phyloP scores from a whole-genome alignment of 2,797 vertebrate species.

The Coendou prehensilis region DNA sequence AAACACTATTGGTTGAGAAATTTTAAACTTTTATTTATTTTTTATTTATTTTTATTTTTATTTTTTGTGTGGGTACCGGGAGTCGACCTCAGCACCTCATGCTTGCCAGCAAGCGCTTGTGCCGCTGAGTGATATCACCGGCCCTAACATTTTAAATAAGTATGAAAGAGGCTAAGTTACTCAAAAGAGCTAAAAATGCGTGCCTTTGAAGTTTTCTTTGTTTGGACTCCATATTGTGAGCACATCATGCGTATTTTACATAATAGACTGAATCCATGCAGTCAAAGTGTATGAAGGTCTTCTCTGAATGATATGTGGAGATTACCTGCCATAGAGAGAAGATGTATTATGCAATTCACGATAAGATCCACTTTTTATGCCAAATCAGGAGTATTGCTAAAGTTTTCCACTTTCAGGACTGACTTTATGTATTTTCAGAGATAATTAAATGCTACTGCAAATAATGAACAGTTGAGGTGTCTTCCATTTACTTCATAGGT shows the following conservation, averaged over 20 bases:
- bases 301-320: background rate
- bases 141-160: background rate
- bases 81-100: too few relatives aligned
- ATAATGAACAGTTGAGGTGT: background rate
- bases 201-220: background rate
- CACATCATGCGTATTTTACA: background rate
- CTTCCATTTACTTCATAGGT: background rate
- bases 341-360: background rate
- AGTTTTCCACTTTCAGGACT: background rate
- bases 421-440: conserved; percentile 4
- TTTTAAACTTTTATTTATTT: background rate
- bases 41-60: too few relatives aligned
- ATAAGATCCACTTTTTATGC: background rate
- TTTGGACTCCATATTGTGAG: background rate
- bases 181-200: background rate
- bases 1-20: background rate
- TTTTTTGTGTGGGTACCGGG: too few relatives aligned
- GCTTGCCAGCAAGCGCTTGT: too few relatives aligned
- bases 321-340: background rate
- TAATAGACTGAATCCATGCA: background rate
- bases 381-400: background rate
- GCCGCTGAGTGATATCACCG: too few relatives aligned
- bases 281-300: background rate
- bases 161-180: background rate
- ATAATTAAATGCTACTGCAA: background rate